phyloP scores from a whole-genome alignment of 2,797 vertebrate species.

The Pithecia hirsuta region DNA sequence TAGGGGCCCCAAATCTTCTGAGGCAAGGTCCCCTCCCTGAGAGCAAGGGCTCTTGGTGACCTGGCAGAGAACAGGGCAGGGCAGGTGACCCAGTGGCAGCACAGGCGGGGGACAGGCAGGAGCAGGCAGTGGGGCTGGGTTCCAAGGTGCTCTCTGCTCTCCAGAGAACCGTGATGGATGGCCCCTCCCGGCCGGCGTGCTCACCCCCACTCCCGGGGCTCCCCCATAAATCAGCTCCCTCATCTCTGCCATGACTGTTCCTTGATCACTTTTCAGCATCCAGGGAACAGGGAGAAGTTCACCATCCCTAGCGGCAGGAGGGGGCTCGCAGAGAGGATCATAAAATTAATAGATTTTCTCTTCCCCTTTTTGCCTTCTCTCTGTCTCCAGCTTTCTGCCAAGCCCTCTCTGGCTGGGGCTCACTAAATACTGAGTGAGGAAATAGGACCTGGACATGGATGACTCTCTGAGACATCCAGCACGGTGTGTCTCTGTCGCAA shows the following conservation, averaged over 20 bases:
- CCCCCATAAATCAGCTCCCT: conserved; percentile 58
- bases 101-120: neutral
- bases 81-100: neutral
- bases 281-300: neutral
- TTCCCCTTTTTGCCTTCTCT: neutral
- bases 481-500: rapidly evolving
- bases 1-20: neutral
- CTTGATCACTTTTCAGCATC: conserved; percentile 6
- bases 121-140: neutral
- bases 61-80: neutral
- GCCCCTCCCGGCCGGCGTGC: rapidly evolving
- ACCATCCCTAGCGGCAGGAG: neutral
- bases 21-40: neutral
- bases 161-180: conserved; percentile 21
- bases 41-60: neutral
- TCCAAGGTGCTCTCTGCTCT: neutral
- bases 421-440: neutral
- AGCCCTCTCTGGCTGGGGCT: neutral
- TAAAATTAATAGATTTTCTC: neutral
- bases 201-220: neutral
- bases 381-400: neutral
- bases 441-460: neutral
- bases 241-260: neutral
- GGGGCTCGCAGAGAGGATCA: neutral
- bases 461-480: rapidly evolving